Conservation (phyloP, 2,888 invertebrate genomes). For the Leptogaster cylindrica region DNA sequence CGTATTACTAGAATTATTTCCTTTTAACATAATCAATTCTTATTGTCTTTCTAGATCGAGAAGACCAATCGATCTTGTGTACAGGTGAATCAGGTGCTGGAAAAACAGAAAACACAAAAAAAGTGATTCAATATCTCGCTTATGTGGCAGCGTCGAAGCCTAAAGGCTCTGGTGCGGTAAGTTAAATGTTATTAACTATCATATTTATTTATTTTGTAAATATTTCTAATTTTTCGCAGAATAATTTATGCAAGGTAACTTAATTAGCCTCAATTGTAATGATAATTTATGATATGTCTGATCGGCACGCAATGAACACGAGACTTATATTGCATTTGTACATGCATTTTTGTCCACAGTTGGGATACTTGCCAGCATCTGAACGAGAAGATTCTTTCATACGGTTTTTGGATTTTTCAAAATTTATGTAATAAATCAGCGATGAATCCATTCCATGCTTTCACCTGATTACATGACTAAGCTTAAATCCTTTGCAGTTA, state of each 20-base stretch:
- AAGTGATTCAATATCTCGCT: slow-evolving; percentile 99
- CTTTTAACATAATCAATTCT: slow-evolving; percentile 41
- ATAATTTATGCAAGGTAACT: slow-evolving; percentile 22
- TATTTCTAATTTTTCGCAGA: slow-evolving; percentile 8
- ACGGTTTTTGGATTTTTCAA: no score
- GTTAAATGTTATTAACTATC: slow-evolving; percentile 52
- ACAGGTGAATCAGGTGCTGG: slow-evolving; percentile 99
- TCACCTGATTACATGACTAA: no score
- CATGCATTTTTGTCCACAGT: slow-evolving; percentile 28
- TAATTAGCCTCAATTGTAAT: slow-evolving; percentile 37
- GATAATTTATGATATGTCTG: slow-evolving; percentile 41
- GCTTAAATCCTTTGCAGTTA: no score
- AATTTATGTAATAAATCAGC: no score
- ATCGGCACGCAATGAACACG: slow-evolving; percentile 35
- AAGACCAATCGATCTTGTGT: slow-evolving; percentile 99
- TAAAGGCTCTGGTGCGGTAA: slow-evolving; percentile 86
- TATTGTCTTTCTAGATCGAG: slow-evolving; percentile 78
- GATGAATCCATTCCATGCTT: no score
- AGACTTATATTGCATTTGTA: slow-evolving; percentile 28
- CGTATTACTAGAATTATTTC: background rate
- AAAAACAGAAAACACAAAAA: slow-evolving; percentile 99
- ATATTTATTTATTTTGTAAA: background rate
- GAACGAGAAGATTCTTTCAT: no score
- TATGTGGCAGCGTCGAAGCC: slow-evolving; percentile 98
- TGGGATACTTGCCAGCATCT: slow-evolving; percentile 9